Evolutionary conservation across 2,797 vertebrate species (phyloP).

Genomic region (Picus viridis): DNA sequence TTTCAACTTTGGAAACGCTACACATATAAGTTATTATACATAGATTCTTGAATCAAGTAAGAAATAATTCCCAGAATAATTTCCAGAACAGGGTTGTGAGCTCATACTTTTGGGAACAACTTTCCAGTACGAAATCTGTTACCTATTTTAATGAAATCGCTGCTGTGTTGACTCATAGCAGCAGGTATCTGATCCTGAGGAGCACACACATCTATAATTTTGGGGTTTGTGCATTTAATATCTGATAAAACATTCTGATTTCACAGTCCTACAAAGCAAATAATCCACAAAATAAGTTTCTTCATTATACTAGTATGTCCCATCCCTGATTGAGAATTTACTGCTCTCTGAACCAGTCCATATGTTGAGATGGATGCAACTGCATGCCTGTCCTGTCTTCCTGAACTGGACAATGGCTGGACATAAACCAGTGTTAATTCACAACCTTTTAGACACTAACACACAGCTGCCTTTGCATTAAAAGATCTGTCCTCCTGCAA

Average conservation of each 20-base stretch:
- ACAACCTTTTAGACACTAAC: neutral
- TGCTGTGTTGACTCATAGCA: neutral
- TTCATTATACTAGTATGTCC: neutral
- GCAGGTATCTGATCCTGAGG: neutral
- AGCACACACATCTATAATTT: neutral
- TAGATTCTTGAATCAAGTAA: neutral
- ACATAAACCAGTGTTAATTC: neutral
- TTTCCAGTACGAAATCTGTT: neutral
- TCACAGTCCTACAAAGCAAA: neutral
- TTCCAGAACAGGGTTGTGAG: neutral
- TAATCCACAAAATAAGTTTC: neutral
- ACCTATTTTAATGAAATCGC: neutral
- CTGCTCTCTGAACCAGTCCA: neutral
- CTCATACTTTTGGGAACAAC: neutral
- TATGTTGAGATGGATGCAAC: neutral
- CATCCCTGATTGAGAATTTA: neutral
- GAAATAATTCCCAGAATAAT: neutral
- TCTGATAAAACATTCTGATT: neutral
- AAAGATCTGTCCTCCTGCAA: neutral
- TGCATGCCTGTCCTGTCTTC: neutral
- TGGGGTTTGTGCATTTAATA: neutral
- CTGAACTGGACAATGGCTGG: neutral
- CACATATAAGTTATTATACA: neutral
- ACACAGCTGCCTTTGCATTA: neutral
- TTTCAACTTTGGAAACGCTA: neutral